Evolutionary conservation across 2,797 vertebrate species (phyloP).

Genomic region (Lateolabrax maculatus): DNA sequence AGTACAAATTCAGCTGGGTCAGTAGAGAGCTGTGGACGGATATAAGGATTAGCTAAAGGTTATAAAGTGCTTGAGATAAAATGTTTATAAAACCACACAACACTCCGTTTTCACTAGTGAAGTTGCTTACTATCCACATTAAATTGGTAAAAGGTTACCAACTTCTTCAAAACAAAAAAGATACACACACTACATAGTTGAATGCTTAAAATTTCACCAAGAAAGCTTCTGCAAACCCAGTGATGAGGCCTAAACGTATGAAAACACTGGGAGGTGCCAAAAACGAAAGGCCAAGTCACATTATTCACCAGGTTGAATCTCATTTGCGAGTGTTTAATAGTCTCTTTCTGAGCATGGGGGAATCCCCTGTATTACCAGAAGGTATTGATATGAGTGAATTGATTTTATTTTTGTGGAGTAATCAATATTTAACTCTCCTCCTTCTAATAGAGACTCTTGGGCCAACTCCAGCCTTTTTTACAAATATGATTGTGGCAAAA

Average conservation of each 20-base stretch:
- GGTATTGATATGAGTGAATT: constrained; percentile 10
- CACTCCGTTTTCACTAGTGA: constrained; percentile 77
- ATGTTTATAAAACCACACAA: constrained; percentile 86
- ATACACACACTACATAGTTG: constrained; percentile 55
- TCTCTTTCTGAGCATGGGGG: constrained; percentile 17
- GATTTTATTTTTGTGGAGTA: constrained; percentile 1
- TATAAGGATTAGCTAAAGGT: constrained; percentile 84
- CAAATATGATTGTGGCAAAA: constrained; percentile 32
- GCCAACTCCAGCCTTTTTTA: constrained; percentile 17
- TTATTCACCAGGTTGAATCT: constrained; percentile 70
- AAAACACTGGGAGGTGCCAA: constrained; percentile 65
- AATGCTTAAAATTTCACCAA: constrained; percentile 57
- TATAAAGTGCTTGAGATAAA: constrained; percentile 91
- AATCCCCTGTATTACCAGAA: constrained; percentile 19
- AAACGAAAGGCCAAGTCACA: constrained; percentile 62
- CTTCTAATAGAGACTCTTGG: constrained; percentile 15
- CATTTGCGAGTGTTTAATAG: constrained; percentile 61
- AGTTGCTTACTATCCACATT: constrained; percentile 70
- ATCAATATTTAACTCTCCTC: constrained; percentile 27
- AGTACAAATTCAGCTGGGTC: constrained; percentile 78
- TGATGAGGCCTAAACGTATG: constrained; percentile 48
- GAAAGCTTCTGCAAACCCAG: constrained; percentile 60
- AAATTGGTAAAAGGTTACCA: constrained; percentile 72
- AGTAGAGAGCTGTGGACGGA: constrained; percentile 78
- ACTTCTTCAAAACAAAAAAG: constrained; percentile 57